Evolutionary conservation across 2,113 vertebrate species (phyloP), one percentile per base, ranked within the genome.

Genomic region (Psettodes erumei): DNA sequence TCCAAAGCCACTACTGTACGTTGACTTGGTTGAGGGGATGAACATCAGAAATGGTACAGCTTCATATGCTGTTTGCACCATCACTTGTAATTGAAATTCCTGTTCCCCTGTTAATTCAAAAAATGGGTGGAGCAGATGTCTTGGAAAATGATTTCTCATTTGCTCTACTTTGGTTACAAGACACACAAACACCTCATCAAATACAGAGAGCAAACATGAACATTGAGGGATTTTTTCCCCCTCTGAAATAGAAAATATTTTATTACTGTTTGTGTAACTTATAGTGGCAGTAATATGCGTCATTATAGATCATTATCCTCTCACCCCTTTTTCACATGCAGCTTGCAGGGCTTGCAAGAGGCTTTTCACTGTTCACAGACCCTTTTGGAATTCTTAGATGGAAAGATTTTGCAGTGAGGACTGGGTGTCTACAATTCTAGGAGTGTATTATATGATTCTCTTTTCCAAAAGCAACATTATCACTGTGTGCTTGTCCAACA

Each of bases 71-170:
- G 8, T 37, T 55, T 71, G 4, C 33, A 23, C 62, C 53, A 8
- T 73, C 8, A 54, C 63, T 69, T 59, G 35, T 77, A 45, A 75
- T 68, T 50, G 11, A 56, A 63, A 55, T 73, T 47, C 70, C 51
- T 69, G 32, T 47, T 21, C 40, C n/a, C 9, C 27, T 16, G 13
- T 70, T 63, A 0, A 23, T 76, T 65, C 38, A 9, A 65, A 60
- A 59, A 62, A 13, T 21, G 7, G 11, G 19, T 10, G 19, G 69
- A 60, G 67, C 32, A 45, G 59, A 67, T 73, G 27, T 27, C 63
- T 67, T 13, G 21, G 48, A 51, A 74, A 75, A 55, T 48, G 2
- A 18, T 75, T 72, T 70, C 35, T 47, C 37, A 37, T 79, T 73
- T 77, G 21, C 76, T 70, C 45, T 65, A 16, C 62, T 40, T 21